Base-by-base conservation (phyloP, 2,888 invertebrate genomes). In the Tolmerus cingulatus region DNA sequence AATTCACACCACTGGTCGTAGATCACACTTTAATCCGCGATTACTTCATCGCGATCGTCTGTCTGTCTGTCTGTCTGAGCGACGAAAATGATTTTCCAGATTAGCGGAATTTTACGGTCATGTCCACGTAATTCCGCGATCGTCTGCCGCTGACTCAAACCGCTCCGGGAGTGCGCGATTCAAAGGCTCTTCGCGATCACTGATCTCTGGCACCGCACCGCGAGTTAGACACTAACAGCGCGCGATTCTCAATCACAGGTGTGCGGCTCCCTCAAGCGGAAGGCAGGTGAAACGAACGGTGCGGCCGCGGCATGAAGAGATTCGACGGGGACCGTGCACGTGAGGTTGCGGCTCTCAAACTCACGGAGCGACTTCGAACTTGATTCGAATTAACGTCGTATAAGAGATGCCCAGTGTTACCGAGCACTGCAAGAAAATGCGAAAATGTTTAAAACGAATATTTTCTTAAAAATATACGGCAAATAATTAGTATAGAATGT, bases 21-120 rank as follows among this genome's bases (percentile, higher is more conserved):
- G 23, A 37, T 43, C 78, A 43, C n/a, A 2, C 66, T 4, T 66
- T 66, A 12, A 9, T 9, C 66, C 12, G 19, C 27, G 27, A 40
- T 43, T 78, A 78, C 37, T 40, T 78, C 43, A 78, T 78, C 27
- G 40, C 78, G 66, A 66, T 66, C 43, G 12, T 46, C 8, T 12
- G 19, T 66, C 14, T 23, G 66, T 27, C 27, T 16, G 12, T 46
- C 8, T 12, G 19, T 66, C 14, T 23, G n/a, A 51, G 14, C n/a
- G n/a, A 7, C 8, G 51, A 51, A 51, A 51, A 2, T 66, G 14
- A 76, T 51, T 51, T 81, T 51, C 81, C 46, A 23, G 16, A 46
- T 51, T 81, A 51, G 30, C 55, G 81, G 51, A 81, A 81, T 81
- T 81, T 81, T 81, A 81, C 81, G 81, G 81, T 81, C 81, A 81